Base-by-base conservation (phyloP, 2,113 vertebrate species). In the Pionites leucogaster region DNA sequence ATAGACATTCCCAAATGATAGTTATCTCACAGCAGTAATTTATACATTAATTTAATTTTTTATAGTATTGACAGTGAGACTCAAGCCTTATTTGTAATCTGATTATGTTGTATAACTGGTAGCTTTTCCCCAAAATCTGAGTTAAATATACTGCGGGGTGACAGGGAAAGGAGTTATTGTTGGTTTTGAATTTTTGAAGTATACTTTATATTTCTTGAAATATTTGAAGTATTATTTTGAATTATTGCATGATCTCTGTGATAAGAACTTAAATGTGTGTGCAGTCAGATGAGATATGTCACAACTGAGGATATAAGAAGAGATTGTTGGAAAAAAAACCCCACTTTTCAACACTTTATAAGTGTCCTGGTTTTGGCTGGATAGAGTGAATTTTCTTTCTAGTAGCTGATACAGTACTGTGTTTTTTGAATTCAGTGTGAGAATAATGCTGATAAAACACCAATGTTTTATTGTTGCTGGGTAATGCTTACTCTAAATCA, bases 141-240 rank as follows among this genome's bases (percentile, higher is more conserved):
- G 16, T 49, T 33, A 57, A 71, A 59, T 28, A 8, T 72, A 19
- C 70, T 44, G 42, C 1, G 3, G 13, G 31, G 39, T 4, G 2
- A 12, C 12, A 6, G 3, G 1, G 3, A 33, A 6, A 15, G 5
- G 50, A 6, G 16, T 53, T 29, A 11, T 53, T 37, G 33, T 1
- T 87, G 55, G 1, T 53, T 46, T 13, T 67, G 11, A 14, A 11
- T 41, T 5, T 76, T 33, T 17, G 16, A 50, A 74, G 49, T 23
- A 52, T 19, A 75, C 17, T 82, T 75, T 94, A 53, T 42, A 76
- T 82, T 93, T 82, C 53, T 10, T 65, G 29, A 74, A 46, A 80
- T 82, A 63, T 42, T 79, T 85, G n/a, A 65, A 39, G 5, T 33
- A 42, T 46, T 85, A 20, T 72, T 85, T 81, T 89, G 47, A 90